Conservation (phyloP, 2,888 invertebrate genomes). For the Oscheius sp. region DNA sequence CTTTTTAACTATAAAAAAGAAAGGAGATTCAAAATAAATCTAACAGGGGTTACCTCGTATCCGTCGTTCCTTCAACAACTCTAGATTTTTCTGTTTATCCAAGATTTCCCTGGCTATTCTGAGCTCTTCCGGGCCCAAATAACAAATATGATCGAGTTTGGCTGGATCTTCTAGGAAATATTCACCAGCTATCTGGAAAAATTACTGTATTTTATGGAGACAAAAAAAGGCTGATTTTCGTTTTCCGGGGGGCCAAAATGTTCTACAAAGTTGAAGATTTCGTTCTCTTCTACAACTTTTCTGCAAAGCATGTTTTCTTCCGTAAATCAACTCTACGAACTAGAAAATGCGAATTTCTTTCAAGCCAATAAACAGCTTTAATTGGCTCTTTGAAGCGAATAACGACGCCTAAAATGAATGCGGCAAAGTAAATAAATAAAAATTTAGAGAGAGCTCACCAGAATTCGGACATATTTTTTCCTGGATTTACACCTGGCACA, state of each 20-base stretch:
- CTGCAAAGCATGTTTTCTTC: too few species aligned
- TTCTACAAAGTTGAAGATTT: too few species aligned
- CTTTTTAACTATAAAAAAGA: slow-evolving; percentile 1
- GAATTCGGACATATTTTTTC: slow-evolving; percentile 29
- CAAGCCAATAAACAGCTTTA: too few species aligned
- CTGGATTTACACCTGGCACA: slow-evolving; percentile 31
- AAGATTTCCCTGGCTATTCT: slow-evolving; percentile 10
- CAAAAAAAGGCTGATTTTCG: not conserved
- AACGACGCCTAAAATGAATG: too few species aligned
- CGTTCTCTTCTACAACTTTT: too few species aligned
- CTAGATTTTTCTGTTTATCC: slow-evolving; percentile 10
- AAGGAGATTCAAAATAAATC: not conserved
- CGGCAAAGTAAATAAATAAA: too few species aligned
- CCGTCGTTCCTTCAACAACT: slow-evolving; percentile 24
- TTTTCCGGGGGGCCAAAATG: too few species aligned
- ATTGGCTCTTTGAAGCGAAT: too few species aligned
- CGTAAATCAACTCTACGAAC: too few species aligned
- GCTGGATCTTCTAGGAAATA: slow-evolving; percentile 31
- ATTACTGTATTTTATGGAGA: too few species aligned
- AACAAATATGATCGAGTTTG: slow-evolving; percentile 27
- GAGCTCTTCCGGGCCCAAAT: slow-evolving; percentile 20
- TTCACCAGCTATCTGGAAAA: slow-evolving; percentile 28
- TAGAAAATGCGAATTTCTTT: too few species aligned
- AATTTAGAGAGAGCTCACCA: not conserved
- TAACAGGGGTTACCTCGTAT: not conserved